Evolutionary conservation across 2,797 vertebrate genomes (phyloP).

Genomic region (Ceryle rudis): DNA sequence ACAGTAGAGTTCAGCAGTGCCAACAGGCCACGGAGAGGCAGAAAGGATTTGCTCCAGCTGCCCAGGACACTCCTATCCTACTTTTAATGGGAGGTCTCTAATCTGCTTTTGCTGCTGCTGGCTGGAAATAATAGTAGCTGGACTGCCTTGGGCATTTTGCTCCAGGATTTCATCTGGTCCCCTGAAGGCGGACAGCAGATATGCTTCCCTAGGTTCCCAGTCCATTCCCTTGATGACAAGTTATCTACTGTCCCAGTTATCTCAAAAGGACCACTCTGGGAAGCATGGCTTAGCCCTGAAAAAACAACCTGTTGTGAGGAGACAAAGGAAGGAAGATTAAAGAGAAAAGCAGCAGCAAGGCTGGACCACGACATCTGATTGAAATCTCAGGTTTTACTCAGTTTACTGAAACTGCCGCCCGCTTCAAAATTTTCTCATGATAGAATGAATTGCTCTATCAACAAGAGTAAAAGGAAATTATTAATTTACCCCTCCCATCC

Average conservation of each 20-base stretch:
- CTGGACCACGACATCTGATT: neutral
- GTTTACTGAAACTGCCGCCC: neutral
- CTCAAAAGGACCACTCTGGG: neutral
- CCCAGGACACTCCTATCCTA: neutral
- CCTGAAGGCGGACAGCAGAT: neutral
- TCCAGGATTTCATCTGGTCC: neutral
- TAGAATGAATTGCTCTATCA: conserved; percentile 51
- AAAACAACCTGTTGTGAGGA: neutral
- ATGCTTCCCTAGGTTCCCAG: neutral
- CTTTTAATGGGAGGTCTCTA: neutral
- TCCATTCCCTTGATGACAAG: neutral
- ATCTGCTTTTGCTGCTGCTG: neutral
- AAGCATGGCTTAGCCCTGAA: neutral
- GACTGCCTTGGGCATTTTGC: neutral
- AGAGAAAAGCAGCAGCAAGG: neutral
- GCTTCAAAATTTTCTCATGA: conserved; percentile 34
- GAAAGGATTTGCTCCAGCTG: neutral
- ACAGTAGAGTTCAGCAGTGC: neutral
- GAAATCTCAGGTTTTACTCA: conserved; percentile 41
- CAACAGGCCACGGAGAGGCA: neutral
- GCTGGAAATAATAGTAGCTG: neutral
- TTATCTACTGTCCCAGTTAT: neutral
- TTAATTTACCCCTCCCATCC: conserved; percentile 62
- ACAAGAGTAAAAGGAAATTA: conserved; percentile 66
- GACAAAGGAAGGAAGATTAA: neutral